Evolutionary conservation across 1,140 invertebrate species (phyloP).

Genomic region (Parasteatoda tepidariorum): DNA sequence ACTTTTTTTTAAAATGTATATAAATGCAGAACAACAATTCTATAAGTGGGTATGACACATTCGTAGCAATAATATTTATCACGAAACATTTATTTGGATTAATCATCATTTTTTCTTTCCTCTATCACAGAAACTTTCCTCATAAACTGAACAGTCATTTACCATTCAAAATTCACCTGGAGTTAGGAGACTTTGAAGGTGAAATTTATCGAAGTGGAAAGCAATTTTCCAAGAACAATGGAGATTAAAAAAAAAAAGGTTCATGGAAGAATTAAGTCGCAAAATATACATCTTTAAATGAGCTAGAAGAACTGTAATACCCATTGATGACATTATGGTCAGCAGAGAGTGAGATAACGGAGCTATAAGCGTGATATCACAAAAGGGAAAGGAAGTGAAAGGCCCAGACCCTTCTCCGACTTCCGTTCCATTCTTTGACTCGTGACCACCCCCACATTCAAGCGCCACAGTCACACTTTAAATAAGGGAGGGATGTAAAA

Average conservation of each 20-base stretch:
- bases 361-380: neutral
- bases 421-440: neutral
- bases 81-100: too few relatives aligned
- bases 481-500: too few relatives aligned
- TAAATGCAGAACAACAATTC: too few relatives aligned
- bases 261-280: neutral
- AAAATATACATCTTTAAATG: neutral
- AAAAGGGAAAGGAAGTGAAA: too few relatives aligned
- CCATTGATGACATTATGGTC: neutral
- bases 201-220: neutral
- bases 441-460: neutral
- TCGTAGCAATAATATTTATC: too few relatives aligned
- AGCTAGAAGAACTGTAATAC: neutral
- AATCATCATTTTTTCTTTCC: too few relatives aligned
- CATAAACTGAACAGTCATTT: too few relatives aligned
- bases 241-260: neutral
- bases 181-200: constrained; percentile 28
- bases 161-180: too few relatives aligned
- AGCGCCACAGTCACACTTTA: too few relatives aligned
- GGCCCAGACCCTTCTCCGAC: neutral
- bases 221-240: constrained; percentile 9
- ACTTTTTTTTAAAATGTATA: too few relatives aligned
- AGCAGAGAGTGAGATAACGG: neutral
- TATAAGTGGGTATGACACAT: too few relatives aligned
- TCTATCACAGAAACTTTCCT: too few relatives aligned